These are phyloP conservation scores for Hypselothyrea guttata DNA, from an alignment of 2,888 invertebrate species.

Conservation along the genomic window DNA sequence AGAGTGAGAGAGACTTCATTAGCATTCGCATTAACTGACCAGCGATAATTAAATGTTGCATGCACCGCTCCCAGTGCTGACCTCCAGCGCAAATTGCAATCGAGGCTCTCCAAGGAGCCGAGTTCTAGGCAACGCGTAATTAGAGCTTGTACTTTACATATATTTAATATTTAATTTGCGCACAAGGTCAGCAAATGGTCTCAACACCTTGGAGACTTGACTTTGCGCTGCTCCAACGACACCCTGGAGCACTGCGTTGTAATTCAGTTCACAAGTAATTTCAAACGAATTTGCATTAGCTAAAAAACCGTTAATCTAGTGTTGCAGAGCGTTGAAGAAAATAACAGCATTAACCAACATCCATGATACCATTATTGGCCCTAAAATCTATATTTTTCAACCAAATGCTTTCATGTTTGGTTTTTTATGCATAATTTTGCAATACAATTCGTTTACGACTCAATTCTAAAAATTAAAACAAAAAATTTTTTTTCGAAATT, in stretches of 20 bases:
- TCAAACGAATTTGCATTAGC: too few species aligned
- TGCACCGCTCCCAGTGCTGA: conserved; percentile 45
- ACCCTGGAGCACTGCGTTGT: conserved; percentile 15
- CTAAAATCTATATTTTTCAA: too few species aligned
- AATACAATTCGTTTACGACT: too few species aligned
- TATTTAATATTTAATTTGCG: conserved; percentile 7
- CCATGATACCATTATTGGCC: too few species aligned
- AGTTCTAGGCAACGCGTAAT: conserved; percentile 35
- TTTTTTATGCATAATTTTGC: too few species aligned
- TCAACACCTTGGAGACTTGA: conserved; percentile 52
- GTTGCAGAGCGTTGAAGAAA: too few species aligned
- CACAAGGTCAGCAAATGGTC: conserved; percentile 59
- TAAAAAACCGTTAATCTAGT: too few species aligned
- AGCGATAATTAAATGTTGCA: conserved; percentile 57
- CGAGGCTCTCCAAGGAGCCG: conserved; percentile 52
- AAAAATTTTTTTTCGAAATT: too few species aligned
- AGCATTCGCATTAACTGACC: conserved; percentile 69
- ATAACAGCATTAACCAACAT: too few species aligned
- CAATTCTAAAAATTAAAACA: too few species aligned
- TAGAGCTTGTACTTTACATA: conserved; percentile 33
- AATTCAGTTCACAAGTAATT: conserved; percentile 1
- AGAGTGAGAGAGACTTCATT: conserved; percentile 45
- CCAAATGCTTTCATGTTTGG: too few species aligned
- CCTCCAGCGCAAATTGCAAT: conserved; percentile 46
- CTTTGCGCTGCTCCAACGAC: conserved; percentile 30